Base-by-base conservation (phyloP, 2,888 invertebrate species). In the Myopa tessellatipennis region DNA sequence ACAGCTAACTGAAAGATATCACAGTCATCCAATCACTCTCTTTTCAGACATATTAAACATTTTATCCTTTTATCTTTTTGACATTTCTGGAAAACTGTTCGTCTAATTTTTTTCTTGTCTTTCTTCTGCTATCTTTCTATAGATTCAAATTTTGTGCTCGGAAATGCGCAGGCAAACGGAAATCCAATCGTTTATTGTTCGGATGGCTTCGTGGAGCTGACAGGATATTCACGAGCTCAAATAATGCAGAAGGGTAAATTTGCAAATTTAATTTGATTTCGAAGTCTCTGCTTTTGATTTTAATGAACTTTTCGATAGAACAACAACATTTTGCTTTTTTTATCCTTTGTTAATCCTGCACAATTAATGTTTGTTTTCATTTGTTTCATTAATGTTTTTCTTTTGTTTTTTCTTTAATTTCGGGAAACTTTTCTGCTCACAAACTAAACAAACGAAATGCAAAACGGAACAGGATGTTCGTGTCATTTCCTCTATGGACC, bases 181-280 rank as follows among this genome's bases (percentile, higher is more conserved):
- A 95, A 96, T 91, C 97, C 97, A 84, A 97, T 97, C 91, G 97
- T 97, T 85, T 97, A 97, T 91, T 97, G 97, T 91, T 97, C 96
- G 79, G 97, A 97, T 92, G 97, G 97, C 79, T 97, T 97, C 91
- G 96, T 96, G 90, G 97, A 97, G 92, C 93, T 98, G 92, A 97
- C 97, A 79, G 96, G 97, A 83, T 97, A 94, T 91, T 93, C 96
- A 83, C 92, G 97, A 85, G 97, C 97, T 82, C 96, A 97, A 91
- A 97, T 98, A 90, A 97, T 97, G 97, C 97, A 97, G 91, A 97
- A 97, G 89, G 95, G 89, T 89, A 87, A 86, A 83, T 79, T 68
- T 63, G 8, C 16, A 55, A 52, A 52, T 55, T 55, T 26, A 61
- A 73, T 63, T 45, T 10, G 55, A 14, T 55, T 55, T 55, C 10